phyloP scores from a whole-genome alignment of 2,113 vertebrate species.

The Butorides virescens region DNA sequence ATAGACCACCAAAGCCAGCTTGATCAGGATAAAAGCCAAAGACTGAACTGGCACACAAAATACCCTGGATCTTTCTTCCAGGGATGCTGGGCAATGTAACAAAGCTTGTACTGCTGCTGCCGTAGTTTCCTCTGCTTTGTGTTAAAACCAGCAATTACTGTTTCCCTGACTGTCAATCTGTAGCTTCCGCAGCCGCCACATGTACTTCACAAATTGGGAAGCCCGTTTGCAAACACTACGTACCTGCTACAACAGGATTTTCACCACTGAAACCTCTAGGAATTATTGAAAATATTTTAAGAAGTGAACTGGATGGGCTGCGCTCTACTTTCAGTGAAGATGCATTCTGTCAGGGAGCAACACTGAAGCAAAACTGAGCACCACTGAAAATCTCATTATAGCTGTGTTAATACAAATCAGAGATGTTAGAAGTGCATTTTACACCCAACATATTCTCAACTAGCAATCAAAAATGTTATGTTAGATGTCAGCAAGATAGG shows the following conservation, averaged over 20 bases:
- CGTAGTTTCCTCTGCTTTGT: not conserved
- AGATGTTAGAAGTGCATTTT: not conserved
- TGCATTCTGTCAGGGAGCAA: not conserved
- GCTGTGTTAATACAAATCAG: not conserved
- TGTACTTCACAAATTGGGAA: not conserved
- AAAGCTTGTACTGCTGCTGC: not conserved
- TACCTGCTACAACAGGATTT: not conserved
- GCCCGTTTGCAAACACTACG: not conserved
- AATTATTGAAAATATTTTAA: not conserved
- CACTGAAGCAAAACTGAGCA: not conserved
- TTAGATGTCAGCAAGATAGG: not conserved
- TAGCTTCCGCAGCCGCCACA: not conserved
- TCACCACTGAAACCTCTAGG: not conserved
- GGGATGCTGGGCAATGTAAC: not conserved
- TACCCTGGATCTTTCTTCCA: not conserved
- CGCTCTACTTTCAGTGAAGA: not conserved
- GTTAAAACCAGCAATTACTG: not conserved
- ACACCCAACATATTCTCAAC: not conserved
- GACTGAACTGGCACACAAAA: not conserved
- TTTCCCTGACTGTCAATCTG: not conserved
- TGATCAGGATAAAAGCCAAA: not conserved
- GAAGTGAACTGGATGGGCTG: not conserved
- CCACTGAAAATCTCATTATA: not conserved
- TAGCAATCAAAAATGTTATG: not conserved
- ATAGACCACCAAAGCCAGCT: not conserved